These are phyloP conservation scores for Phyllotis vaccarum DNA, from an alignment of 2,797 vertebrate genomes.

Conservation along the genomic window DNA sequence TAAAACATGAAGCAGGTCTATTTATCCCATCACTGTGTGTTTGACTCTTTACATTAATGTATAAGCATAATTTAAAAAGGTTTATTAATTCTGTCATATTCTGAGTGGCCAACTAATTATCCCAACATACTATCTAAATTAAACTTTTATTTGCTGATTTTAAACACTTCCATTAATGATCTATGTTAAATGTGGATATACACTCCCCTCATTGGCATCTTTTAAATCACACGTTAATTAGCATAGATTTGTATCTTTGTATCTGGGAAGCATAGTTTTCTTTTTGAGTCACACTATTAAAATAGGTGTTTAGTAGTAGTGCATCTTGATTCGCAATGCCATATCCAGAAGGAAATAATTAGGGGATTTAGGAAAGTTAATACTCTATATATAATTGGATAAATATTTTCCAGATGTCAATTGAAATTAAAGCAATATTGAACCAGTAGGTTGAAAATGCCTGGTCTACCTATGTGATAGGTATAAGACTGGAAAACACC, in stretches of 20 bases:
- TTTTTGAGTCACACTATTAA: conserved; percentile 6
- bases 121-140: conserved; percentile 23
- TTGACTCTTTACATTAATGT: background rate
- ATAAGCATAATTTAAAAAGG: conserved; percentile 31
- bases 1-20: background rate
- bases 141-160: conserved; percentile 23
- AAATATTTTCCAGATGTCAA: conserved; percentile 21
- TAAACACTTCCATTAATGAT: conserved; percentile 25
- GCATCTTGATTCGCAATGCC: conserved; percentile 20
- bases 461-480: background rate
- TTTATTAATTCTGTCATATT: conserved; percentile 36
- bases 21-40: background rate
- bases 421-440: background rate
- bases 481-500: background rate
- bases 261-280: background rate
- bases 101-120: conserved; percentile 5
- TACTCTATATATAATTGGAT: background rate
- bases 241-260: conserved; percentile 51
- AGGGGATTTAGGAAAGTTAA: background rate
- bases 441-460: background rate
- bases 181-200: background rate
- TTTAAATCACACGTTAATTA: conserved; percentile 44
- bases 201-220: background rate
- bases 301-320: background rate
- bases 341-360: background rate